Base-by-base conservation (phyloP, 2,113 vertebrate genomes). In the Chrysemys picta region DNA sequence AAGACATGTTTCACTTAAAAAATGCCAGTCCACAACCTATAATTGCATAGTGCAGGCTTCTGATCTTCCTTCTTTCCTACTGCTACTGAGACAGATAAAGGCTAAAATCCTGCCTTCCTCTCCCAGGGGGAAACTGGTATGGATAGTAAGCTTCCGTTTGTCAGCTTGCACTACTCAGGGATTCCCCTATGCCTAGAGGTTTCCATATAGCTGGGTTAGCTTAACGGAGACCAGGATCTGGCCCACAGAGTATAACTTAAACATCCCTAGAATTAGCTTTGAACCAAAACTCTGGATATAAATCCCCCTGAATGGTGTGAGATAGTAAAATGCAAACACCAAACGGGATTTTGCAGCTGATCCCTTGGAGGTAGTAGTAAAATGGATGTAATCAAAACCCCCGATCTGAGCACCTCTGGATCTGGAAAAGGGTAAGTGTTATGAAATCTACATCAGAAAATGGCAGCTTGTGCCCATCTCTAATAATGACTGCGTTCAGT, bases 381-480 rank as follows among this genome's bases (percentile, higher is more conserved):
- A 52, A 4, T 1, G 50, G 57, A 19, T 85, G 52, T 12, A 47
- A 79, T 35, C 25, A 59, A 72, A 10, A 31, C 13, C 75, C 31
- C 10, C 8, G 8, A 65, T 12, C 45, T 53, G 87, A 52, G 16
- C 47, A 82, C 12, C 35, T 88, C 59, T 91, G 72, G 75, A 82
- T 52, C 27, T 13, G 49, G 82, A 89, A 78, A 76, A 6, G 8
- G 3, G 56, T 4, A 82, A 2, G 3, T 50, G 17, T 45, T 81
- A 59, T 27, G 80, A 91, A 85, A 83, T 29, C 2, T 83, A 75
- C 80, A 82, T 59, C 93, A 85, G 82, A 72, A 84, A 85, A 76
- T 12, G 10, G 52, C 89, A 93, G 82, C 8, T 57, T 83, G 65
- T 2, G 2, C 10, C 6, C 5, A 27, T 29, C 72, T 56, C 45